Evolutionary conservation across 2,113 vertebrate genomes (phyloP).

Genomic region (Grus americana): DNA sequence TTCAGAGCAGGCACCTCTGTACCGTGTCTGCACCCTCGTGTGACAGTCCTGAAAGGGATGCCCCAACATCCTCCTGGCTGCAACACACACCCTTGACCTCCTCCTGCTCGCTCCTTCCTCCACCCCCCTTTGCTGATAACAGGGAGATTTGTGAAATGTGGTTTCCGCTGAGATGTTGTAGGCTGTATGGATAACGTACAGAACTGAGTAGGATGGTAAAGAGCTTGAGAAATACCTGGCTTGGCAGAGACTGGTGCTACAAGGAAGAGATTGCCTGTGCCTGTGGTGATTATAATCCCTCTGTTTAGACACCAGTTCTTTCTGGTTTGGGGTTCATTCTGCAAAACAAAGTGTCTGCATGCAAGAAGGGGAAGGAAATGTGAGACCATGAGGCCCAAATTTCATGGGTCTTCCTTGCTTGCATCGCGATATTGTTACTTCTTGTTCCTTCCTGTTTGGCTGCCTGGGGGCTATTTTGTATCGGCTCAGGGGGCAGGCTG

Average conservation of each 20-base stretch:
- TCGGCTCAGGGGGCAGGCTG: fast-evolving
- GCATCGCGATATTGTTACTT: fast-evolving
- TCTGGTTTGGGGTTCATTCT: neutral
- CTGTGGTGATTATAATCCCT: neutral
- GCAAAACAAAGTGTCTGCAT: neutral
- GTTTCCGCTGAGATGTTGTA: neutral
- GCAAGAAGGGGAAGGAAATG: neutral
- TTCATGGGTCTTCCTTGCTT: neutral
- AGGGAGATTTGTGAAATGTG: neutral
- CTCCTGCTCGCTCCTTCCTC: neutral
- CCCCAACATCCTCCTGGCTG: neutral
- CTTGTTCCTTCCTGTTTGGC: neutral
- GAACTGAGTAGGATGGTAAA: neutral
- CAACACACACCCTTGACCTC: neutral
- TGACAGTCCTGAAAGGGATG: neutral
- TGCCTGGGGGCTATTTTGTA: neutral
- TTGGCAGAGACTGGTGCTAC: fast-evolving
- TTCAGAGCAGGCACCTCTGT: neutral
- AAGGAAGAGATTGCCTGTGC: neutral
- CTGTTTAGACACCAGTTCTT: neutral
- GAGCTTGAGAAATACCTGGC: neutral
- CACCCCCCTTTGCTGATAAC: neutral
- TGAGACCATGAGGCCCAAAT: neutral
- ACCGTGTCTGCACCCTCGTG: fast-evolving
- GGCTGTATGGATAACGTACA: neutral